Conservation (phyloP, 2,888 invertebrate genomes). For the Onchidella celtica region DNA sequence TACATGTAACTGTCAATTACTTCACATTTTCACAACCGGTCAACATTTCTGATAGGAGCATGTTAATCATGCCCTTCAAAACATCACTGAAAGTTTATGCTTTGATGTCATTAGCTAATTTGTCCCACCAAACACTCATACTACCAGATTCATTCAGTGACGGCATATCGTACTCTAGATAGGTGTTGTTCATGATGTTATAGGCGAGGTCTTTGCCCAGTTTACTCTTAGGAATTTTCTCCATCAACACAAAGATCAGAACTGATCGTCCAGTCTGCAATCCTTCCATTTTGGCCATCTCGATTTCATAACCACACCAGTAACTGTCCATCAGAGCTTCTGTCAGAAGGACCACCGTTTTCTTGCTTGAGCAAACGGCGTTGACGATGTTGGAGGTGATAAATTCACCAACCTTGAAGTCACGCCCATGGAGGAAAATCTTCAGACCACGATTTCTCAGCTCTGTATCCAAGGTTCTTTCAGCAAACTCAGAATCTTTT, state of each 20-base stretch:
- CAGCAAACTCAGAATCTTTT: constrained; percentile 17
- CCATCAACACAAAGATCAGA: constrained; percentile 37
- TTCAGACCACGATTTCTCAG: constrained; percentile 4
- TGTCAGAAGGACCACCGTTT: constrained; percentile 44
- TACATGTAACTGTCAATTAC: too few relatives aligned
- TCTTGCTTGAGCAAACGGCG: constrained; percentile 22
- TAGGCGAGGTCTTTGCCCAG: not conserved
- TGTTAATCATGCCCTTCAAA: too few relatives aligned
- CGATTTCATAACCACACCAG: constrained; percentile 46
- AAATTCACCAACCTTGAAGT: constrained; percentile 28
- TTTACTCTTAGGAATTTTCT: constrained; percentile 6
- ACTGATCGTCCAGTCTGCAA: constrained; percentile 25
- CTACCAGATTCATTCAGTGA: not conserved
- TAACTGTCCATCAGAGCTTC: constrained; percentile 26
- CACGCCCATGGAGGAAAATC: constrained; percentile 31
- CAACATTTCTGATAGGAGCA: too few relatives aligned
- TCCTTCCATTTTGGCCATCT: constrained; percentile 49
- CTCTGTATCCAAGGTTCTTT: not conserved
- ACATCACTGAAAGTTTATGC: not conserved
- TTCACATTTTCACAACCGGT: too few relatives aligned
- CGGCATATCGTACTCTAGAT: not conserved
- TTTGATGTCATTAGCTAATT: constrained; percentile 6
- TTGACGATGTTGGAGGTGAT: constrained; percentile 42
- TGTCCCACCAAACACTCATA: not conserved
- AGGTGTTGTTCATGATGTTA: constrained; percentile 15